Base-by-base conservation (phyloP, 2,113 vertebrate genomes). In the Channa maculata region DNA sequence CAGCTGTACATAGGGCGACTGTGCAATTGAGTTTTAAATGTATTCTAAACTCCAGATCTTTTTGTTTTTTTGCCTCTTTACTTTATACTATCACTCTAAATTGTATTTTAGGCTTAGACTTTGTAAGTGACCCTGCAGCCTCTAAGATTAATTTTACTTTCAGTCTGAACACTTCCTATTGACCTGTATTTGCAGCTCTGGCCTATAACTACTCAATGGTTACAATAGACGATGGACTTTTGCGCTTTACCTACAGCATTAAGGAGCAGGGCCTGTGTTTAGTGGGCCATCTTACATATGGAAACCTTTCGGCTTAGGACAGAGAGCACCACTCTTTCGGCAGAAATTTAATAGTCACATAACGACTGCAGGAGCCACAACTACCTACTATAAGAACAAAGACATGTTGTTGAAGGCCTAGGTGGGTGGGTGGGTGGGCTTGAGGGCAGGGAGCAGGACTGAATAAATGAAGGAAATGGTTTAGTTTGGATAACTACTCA, bases 361-460 rank as follows among this genome's bases (percentile, higher is more conserved):
- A 51, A 85, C 49, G n/a, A 85, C 80, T 66, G 82, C 78, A 60
- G 67, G 87, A 82, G 87, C 84, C 87, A 90, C 80, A 58, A 85
- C 66, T 81, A 84, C 54, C 79, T 79, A 86, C 81, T 83, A 81
- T 78, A 69, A 79, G 24, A 72, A 85, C 69, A 88, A 77, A 85
- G 73, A 80, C 5, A 50, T 77, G 75, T 71, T 69, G 69, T 76
- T 77, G 76, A 88, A 88, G 86, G 87, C 84, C 71, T 63, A 85
- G 79, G 79, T 72, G 72, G 54, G 36, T 3, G 50, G 64, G 53
- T 14, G 49, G 43, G 60, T 2, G 43, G 65, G 59, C 5, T 7
- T 52, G 77, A 46, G 62, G 74, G 51, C 43, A 46, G 66, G 70
- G 59, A 66, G 52, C 45, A 51, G 75, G 71, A 48, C 71, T 75